Conservation (phyloP, 2,888 invertebrate genomes). For the Agrochola macilenta region DNA sequence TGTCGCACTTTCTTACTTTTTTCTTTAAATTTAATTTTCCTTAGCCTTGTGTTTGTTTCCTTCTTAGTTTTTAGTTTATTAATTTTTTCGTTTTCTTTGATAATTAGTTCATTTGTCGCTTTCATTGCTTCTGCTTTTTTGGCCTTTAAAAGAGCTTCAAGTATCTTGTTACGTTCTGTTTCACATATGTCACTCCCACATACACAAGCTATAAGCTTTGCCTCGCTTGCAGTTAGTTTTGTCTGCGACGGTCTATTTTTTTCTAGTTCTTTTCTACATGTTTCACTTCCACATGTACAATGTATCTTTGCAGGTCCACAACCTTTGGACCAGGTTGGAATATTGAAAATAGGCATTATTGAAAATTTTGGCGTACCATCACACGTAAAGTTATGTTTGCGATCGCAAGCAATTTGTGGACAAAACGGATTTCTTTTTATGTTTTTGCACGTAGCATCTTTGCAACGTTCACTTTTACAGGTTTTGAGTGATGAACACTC, state of each 20-base stretch:
- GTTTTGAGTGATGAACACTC: conserved; percentile 10
- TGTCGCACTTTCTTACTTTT: not conserved
- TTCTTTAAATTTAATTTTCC: not conserved
- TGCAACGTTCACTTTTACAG: conserved; percentile 35
- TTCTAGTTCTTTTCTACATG: conserved; percentile 24
- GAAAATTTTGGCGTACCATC: conserved; percentile 44
- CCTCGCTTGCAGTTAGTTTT: conserved; percentile 43
- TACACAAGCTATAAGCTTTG: conserved; percentile 42
- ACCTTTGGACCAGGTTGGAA: not conserved
- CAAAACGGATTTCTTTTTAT: not conserved
- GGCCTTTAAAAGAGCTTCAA: conserved; percentile 32
- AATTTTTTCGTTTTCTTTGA: not conserved
- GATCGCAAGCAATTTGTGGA: not conserved
- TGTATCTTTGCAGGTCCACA: not conserved
- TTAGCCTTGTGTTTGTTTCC: not conserved
- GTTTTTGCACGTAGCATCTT: not conserved
- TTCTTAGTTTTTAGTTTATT: not conserved
- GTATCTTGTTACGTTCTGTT: conserved; percentile 36
- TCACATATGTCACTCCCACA: conserved; percentile 49
- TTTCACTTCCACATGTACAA: conserved; percentile 35
- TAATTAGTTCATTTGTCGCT: not conserved
- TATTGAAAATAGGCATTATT: not conserved
- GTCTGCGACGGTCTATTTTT: conserved; percentile 32
- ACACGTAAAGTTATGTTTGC: not conserved
- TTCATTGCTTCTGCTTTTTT: conserved; percentile 31